Evolutionary conservation across 2,888 invertebrate genomes (phyloP).

Genomic region (Exephanes ischioxanthus): DNA sequence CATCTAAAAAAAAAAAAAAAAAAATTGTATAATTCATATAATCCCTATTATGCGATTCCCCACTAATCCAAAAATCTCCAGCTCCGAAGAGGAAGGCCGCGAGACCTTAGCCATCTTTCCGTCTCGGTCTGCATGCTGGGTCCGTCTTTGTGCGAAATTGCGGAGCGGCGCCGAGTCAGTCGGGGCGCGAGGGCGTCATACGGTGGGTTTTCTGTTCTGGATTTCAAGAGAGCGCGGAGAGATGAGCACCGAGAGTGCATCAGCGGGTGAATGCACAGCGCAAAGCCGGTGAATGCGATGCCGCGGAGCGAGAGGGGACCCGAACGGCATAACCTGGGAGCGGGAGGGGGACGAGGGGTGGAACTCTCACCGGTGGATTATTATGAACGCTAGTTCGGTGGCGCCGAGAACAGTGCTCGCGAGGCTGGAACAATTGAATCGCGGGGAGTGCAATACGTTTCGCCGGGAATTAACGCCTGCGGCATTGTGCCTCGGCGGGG

Average conservation of each 20-base stretch:
- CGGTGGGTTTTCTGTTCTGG: neutral
- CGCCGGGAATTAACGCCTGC: constrained; percentile 83
- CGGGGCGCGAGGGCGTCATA: constrained; percentile 44
- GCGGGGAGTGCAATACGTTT: constrained; percentile 82
- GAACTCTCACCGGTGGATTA: constrained; percentile 66
- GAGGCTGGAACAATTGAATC: constrained; percentile 82
- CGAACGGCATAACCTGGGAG: constrained; percentile 11
- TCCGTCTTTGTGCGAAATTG: constrained; percentile 56
- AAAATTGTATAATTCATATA: constrained; percentile 36
- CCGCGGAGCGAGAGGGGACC: constrained; percentile 44
- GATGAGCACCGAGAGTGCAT: constrained; percentile 51
- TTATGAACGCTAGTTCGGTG: constrained; percentile 68
- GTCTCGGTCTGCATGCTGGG: constrained; percentile 25
- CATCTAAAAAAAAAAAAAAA: neutral
- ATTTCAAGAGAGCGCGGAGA: constrained; percentile 2
- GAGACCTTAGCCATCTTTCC: constrained; percentile 9
- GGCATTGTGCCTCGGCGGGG: constrained; percentile 75
- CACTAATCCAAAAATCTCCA: neutral
- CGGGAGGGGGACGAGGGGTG: constrained; percentile 40
- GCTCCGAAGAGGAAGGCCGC: neutral
- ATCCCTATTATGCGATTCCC: constrained; percentile 29
- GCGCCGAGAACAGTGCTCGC: constrained; percentile 70
- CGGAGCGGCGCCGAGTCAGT: constrained; percentile 48
- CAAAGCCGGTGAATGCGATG: constrained; percentile 69
- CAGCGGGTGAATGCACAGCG: constrained; percentile 65